Evolutionary conservation across 2,888 invertebrate species (phyloP).

Genomic region (Therioaphis trifolii): DNA sequence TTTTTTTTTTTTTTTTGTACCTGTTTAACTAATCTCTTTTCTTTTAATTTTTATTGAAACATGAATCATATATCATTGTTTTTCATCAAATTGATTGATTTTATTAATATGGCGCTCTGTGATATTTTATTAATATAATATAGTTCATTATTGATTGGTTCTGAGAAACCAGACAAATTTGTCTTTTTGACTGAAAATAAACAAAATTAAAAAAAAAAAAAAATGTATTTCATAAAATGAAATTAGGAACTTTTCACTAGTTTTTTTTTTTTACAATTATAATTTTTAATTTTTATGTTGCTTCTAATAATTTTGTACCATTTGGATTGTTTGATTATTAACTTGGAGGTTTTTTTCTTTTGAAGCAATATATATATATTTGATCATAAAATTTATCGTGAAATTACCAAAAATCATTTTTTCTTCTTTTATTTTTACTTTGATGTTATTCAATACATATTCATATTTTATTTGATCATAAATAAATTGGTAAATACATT

Average conservation of each 20-base stretch:
- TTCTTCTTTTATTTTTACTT: background rate
- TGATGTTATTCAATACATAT: background rate
- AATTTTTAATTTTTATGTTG: background rate
- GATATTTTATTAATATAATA: constrained; percentile 48
- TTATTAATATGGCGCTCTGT: constrained; percentile 42
- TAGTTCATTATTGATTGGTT: constrained; percentile 19
- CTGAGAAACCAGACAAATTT: background rate
- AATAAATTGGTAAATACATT: background rate
- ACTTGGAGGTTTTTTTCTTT: background rate
- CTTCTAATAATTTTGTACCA: background rate
- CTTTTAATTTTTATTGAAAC: background rate
- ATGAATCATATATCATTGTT: background rate
- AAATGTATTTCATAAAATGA: background rate
- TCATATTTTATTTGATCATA: constrained; percentile 5
- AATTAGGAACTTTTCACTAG: background rate
- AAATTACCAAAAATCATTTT: background rate
- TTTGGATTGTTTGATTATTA: background rate
- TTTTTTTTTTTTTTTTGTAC: background rate
- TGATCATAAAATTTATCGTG: background rate
- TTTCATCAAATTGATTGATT: constrained; percentile 16
- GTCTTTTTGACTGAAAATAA: constrained; percentile 18
- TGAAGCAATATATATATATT: too few species aligned
- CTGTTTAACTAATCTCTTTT: background rate
- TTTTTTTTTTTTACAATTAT: constrained; percentile 7
- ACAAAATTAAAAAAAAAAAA: background rate